Conservation (phyloP, 30 jellyfish, hydroid and myxozoan genomes). For the Aurelia aurita complex sp. Pacific region DNA sequence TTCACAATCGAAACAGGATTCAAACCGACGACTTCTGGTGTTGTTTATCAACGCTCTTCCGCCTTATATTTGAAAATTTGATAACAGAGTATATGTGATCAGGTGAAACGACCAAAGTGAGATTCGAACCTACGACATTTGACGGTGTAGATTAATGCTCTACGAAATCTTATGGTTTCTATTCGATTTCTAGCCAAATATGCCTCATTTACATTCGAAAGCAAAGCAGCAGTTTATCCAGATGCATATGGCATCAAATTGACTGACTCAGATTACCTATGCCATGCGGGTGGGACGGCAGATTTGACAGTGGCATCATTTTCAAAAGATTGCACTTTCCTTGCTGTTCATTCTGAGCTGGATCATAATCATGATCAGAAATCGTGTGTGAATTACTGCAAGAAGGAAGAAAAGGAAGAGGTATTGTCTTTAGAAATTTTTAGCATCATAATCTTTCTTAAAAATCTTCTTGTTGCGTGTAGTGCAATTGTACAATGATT, state of each 20-base stretch:
- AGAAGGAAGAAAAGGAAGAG: conserved; percentile 27
- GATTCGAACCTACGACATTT: too few relatives aligned
- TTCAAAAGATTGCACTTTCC: conserved; percentile 61
- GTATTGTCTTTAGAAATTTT: too few relatives aligned
- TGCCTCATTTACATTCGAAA: conserved; percentile 45
- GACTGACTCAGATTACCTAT: conserved; percentile 30
- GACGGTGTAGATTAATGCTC: background rate
- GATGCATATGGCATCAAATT: conserved; percentile 51
- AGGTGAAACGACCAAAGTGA: too few relatives aligned
- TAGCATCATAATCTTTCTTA: too few relatives aligned
- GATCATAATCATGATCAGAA: conserved; percentile 54
- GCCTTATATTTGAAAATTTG: too few relatives aligned
- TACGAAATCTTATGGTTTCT: background rate
- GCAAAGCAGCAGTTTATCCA: conserved; percentile 40
- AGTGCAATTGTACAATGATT: too few relatives aligned
- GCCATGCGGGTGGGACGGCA: conserved; percentile 73
- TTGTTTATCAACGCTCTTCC: too few relatives aligned
- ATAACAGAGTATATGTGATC: too few relatives aligned
- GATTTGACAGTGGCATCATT: conserved; percentile 38
- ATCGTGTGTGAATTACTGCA: conserved; percentile 62
- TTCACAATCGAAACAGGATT: too few relatives aligned
- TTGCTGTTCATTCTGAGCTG: conserved; percentile 48
- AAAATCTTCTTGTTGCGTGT: too few relatives aligned
- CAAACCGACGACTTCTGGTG: too few relatives aligned
- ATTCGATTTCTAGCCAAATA: conserved; percentile 17